These are phyloP conservation scores for Orius insidiosus DNA, from an alignment of 1,140 invertebrate species.

Conservation along the genomic window DNA sequence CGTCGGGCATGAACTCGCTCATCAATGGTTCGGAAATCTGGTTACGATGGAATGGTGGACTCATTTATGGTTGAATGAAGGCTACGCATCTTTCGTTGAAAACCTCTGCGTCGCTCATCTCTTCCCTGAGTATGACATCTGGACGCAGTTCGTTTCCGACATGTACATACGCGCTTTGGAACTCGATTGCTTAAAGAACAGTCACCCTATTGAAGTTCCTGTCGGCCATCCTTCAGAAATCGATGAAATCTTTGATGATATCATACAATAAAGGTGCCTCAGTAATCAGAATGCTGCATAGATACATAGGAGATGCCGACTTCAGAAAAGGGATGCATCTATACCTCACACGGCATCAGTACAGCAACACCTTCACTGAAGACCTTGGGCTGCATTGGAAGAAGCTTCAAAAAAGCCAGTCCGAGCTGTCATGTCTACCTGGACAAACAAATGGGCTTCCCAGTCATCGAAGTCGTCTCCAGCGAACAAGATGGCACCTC, in stretches of 20 bases:
- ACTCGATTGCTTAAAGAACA: slow-evolving; percentile 75
- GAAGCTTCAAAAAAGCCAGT: slow-evolving; percentile 85
- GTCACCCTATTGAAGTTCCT: slow-evolving; percentile 75
- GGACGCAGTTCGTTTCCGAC: slow-evolving; percentile 80
- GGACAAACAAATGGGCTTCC: slow-evolving; percentile 92
- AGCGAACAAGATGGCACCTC: slow-evolving; percentile 33
- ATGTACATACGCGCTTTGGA: slow-evolving; percentile 65
- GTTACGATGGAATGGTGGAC: slow-evolving; percentile 71
- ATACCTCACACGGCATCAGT: slow-evolving; percentile 78
- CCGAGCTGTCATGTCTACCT: slow-evolving; percentile 78
- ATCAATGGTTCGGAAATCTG: slow-evolving; percentile 79
- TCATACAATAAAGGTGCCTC: slow-evolving; percentile 88
- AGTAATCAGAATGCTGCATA: slow-evolving; percentile 90
- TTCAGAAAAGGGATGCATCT: slow-evolving; percentile 90
- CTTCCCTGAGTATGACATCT: slow-evolving; percentile 85
- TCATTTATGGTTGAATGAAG: slow-evolving; percentile 61
- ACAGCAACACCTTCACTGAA: slow-evolving; percentile 81
- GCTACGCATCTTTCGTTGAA: slow-evolving; percentile 79
- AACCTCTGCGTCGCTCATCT: slow-evolving; percentile 73
- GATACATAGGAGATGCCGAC: slow-evolving; percentile 83
- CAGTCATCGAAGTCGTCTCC: slow-evolving; percentile 35
- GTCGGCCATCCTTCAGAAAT: slow-evolving; percentile 80
- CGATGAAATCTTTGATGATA: slow-evolving; percentile 89
- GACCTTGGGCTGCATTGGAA: slow-evolving; percentile 86
- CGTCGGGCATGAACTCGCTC: slow-evolving; percentile 74